A percentile compares a stretch with the other conserved stretches of the same genome.
Conservation (phyloP, 2,888 invertebrate species). For the Bibio marci region DNA sequence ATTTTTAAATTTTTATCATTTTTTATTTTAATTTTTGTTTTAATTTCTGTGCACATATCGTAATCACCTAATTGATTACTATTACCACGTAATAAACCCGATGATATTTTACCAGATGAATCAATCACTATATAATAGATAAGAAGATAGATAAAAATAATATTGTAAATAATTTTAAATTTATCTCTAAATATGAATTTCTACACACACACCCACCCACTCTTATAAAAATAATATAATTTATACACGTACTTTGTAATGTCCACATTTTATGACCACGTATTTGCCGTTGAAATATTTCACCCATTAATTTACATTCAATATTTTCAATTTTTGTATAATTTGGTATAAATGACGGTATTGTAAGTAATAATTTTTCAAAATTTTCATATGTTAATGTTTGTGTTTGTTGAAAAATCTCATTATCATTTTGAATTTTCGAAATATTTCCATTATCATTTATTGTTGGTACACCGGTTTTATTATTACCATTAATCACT, state of each 20-base stretch:
- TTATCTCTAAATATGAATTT: background rate
- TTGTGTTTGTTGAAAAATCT: slow-evolving; percentile 4
- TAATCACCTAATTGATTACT: slow-evolving; percentile 46
- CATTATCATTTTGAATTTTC: slow-evolving; percentile 5
- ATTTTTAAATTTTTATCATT: slow-evolving; percentile 5
- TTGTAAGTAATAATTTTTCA: slow-evolving; percentile 42
- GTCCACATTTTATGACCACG: slow-evolving; percentile 54
- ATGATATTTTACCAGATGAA: slow-evolving; percentile 44
- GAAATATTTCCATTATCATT: slow-evolving; percentile 7
- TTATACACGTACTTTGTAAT: slow-evolving; percentile 39
- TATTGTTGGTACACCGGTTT: slow-evolving; percentile 6
- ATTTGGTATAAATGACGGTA: slow-evolving; percentile 51
- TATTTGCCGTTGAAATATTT: slow-evolving; percentile 47
- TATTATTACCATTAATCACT: background rate
- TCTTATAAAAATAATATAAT: slow-evolving; percentile 1
- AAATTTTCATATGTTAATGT: slow-evolving; percentile 26
- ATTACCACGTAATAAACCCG: slow-evolving; percentile 46
- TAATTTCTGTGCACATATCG: slow-evolving; percentile 26
- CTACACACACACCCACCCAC: too few relatives aligned
- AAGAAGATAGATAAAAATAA: slow-evolving; percentile 9
- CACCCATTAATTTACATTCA: slow-evolving; percentile 50
- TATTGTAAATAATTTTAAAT: background rate
- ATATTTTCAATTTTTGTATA: slow-evolving; percentile 43
- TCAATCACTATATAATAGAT: slow-evolving; percentile 56
- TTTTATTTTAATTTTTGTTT: slow-evolving; percentile 39